Evolutionary conservation across 2,113 vertebrate species (phyloP), one percentile per base, ranked within the genome.

Genomic region (Drymodes brunneopygia): DNA sequence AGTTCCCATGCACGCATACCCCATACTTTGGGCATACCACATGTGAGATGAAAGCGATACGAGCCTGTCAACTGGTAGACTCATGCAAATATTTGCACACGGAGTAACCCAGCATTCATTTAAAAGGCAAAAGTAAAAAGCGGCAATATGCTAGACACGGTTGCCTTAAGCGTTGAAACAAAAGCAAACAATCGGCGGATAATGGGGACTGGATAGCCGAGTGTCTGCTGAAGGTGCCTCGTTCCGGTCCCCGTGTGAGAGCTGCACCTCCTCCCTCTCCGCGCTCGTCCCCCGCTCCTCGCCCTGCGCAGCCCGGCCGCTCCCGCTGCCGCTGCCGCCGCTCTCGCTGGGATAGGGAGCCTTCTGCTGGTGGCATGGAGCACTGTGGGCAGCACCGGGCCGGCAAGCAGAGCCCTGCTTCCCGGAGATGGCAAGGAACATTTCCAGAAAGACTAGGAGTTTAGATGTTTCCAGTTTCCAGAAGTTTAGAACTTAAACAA

Each of bases 381-480:
- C 48, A 83, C 38, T 80, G 93, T 20, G 54, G 24, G 3, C 71
- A 58, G 54, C 21, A 0, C 16, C 16, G 2, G 16, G 17, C 31
- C 51, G 1, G 36, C 24, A 1, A 18, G 1, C 11, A 60, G 45
- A 33, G 0, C 53, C 1, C 42, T 6, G 81, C 58, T 38, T 5
- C 80, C 1, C 3, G 0, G 12, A 1, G 10, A 0, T 0, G 22
- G 58, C 10, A 10, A 19, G 24, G 20, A 31, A 4, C 33, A 0
- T 4, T 27, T 21, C 40, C 66, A 35, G 65, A 51, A 25, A 56
- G 22, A 18, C 44, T 42, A 42, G 15, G 15, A 44, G 44, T 44
- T 44, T 44, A 44, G 44, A 18, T 15, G 44, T 44, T 44, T 18
- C 17, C 17, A 45, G 18, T 45, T 8, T 45, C 44, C 44, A 8